Evolutionary conservation across 2,113 vertebrate species (phyloP).

Genomic region (Phodopus roborovskii): DNA sequence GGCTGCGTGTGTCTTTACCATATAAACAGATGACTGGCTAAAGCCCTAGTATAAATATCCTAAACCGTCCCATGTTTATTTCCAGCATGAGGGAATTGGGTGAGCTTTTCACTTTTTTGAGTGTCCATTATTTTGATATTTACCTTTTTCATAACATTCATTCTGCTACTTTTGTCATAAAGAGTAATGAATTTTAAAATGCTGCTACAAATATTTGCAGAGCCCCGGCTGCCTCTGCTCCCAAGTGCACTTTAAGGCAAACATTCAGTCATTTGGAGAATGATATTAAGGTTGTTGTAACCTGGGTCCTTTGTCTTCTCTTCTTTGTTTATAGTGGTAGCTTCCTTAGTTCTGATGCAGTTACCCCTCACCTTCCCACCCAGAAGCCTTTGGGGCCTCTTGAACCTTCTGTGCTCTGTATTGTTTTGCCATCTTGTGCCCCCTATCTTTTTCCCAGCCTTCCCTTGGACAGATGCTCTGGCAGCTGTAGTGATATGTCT

Average conservation of each 20-base stretch:
- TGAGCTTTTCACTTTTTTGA: background rate
- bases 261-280: background rate
- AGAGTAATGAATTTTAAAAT: constrained; percentile 37
- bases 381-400: background rate
- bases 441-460: background rate
- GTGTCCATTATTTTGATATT: constrained; percentile 38
- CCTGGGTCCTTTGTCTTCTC: background rate
- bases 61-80: background rate
- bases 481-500: background rate
- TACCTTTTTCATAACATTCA: constrained; percentile 30
- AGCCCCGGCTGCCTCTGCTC: background rate
- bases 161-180: background rate
- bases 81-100: background rate
- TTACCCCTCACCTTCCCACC: background rate
- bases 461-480: accelerated
- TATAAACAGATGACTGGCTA: background rate
- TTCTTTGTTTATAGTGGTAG: background rate
- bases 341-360: background rate
- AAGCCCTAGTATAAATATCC: background rate
- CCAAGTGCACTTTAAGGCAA: background rate
- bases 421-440: background rate
- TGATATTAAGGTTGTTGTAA: background rate
- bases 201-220: constrained; percentile 31
- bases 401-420: background rate
- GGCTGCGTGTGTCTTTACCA: background rate